Evolutionary conservation across 2,888 invertebrate species (phyloP).

Genomic region (Gasteruption jaculator): DNA sequence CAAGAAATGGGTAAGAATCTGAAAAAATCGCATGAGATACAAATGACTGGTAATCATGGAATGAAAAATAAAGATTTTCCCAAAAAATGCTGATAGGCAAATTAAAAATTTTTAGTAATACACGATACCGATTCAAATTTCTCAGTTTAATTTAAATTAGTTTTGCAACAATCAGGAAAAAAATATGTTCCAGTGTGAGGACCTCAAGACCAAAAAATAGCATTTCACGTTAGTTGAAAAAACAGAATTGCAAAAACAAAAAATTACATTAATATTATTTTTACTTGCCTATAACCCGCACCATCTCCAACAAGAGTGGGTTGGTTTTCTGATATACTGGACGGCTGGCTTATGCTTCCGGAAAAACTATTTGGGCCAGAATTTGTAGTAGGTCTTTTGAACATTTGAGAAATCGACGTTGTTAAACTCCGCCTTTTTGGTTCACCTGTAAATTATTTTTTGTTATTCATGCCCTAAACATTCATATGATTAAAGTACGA

Average conservation of each 20-base stretch:
- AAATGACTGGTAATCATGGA: conserved; percentile 4
- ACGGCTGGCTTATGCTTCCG: conserved; percentile 29
- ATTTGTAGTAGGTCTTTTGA: conserved; percentile 59
- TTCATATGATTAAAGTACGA: conserved; percentile 3
- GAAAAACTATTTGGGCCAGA: conserved; percentile 43
- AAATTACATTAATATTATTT: no score
- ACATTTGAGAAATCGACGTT: conserved; percentile 71
- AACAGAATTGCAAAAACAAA: neutral
- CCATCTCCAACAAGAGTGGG: conserved; percentile 33
- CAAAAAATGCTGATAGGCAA: neutral
- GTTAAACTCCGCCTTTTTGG: conserved; percentile 73
- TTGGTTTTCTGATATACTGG: conserved; percentile 38
- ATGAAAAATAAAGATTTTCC: neutral
- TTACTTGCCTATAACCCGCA: conserved; percentile 36
- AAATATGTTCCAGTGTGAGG: no score
- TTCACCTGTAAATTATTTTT: conserved; percentile 51
- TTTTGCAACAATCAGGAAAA: no score
- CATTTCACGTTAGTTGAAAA: conserved; percentile 13
- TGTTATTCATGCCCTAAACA: neutral
- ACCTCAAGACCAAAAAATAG: no score
- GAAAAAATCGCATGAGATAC: no score
- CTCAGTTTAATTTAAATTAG: no score
- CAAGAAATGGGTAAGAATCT: no score
- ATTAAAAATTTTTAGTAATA: neutral
- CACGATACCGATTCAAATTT: no score